Base-by-base conservation (phyloP, 2,888 invertebrate species). In the Agonopterix subpropinquella region DNA sequence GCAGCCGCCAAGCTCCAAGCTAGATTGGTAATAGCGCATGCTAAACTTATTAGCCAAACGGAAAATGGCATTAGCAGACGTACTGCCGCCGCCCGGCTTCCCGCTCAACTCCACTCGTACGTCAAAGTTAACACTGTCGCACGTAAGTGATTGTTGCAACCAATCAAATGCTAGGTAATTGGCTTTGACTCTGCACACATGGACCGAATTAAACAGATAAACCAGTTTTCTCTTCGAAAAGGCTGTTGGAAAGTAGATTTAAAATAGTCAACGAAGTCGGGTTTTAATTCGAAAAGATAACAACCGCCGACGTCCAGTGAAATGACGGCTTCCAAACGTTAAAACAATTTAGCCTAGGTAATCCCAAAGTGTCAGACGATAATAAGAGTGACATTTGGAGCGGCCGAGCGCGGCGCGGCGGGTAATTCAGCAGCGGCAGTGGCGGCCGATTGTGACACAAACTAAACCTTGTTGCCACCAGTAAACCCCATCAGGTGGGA, bases 341-440 rank as follows among this genome's bases (percentile, higher is more conserved):
- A 80, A 85, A 87, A 87, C 86, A 87, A 83, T 88, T 86, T 85
- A 87, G 84, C 80, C 84, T 73, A 74, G 73, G 79, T 86, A 88
- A 88, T 86, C 88, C 86, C 67, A 62, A 70, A 77, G 77, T 86
- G 88, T 87, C 88, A 80, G 78, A 84, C 66, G 79, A 83, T 88
- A 86, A 87, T 87, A 88, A 86, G 82, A 87, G 84, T 87, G 88
- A 87, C 88, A 83, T 83, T 87, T 82, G 73, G 79, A 84, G 79
- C 78, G 71, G 63, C 73, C 67, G 57, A 65, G 64, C 57, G 73
- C 70, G 65, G 65, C 57, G 73, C 71, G 74, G 72, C 68, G 79
- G 84, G 84, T 87, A 86, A 88, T 86, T 85, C 85, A 79, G 80
- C 77, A 81, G 78, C 62, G 74, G 74, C 72, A 71, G 73, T 71